Evolutionary conservation across 92 coral and sea anemone species (phyloP).

Genomic region (Palythoa heliodiscus): DNA sequence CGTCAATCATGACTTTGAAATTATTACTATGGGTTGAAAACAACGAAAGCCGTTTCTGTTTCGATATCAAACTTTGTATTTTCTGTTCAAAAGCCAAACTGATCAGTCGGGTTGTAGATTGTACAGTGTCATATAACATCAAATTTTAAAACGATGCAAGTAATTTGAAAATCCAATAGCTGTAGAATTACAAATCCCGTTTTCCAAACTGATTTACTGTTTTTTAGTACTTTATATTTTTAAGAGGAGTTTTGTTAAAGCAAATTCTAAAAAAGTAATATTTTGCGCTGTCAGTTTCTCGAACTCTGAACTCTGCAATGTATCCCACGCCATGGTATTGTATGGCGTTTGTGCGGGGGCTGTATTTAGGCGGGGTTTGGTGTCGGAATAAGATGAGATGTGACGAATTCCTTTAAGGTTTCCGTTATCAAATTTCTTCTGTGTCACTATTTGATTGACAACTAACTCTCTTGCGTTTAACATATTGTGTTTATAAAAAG

Average conservation of each 20-base stretch:
- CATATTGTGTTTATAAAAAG: background rate
- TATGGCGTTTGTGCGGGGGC: background rate
- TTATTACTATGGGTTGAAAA: too few species aligned
- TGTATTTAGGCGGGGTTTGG: background rate
- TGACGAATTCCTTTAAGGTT: conserved; percentile 9
- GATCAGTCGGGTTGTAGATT: too few species aligned
- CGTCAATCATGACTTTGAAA: too few species aligned
- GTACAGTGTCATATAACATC: too few species aligned
- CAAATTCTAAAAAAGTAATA: background rate
- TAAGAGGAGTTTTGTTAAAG: conserved; percentile 6
- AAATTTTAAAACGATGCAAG: too few species aligned
- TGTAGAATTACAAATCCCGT: too few species aligned
- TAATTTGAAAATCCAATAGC: too few species aligned
- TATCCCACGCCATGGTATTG: background rate
- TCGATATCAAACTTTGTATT: too few species aligned
- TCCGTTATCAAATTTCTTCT: conserved; percentile 9
- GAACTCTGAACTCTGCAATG: conserved; percentile 20
- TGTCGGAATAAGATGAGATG: background rate
- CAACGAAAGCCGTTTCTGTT: too few species aligned
- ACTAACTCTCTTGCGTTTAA: background rate
- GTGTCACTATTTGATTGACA: conserved; percentile 14
- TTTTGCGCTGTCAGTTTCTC: background rate
- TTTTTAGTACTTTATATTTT: background rate
- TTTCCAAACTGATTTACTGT: too few species aligned
- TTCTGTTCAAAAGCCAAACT: too few species aligned